Evolutionary conservation across 2,113 vertebrate species (phyloP), one percentile per base, ranked within the genome.

Genomic region (Dicentrarchus labrax): DNA sequence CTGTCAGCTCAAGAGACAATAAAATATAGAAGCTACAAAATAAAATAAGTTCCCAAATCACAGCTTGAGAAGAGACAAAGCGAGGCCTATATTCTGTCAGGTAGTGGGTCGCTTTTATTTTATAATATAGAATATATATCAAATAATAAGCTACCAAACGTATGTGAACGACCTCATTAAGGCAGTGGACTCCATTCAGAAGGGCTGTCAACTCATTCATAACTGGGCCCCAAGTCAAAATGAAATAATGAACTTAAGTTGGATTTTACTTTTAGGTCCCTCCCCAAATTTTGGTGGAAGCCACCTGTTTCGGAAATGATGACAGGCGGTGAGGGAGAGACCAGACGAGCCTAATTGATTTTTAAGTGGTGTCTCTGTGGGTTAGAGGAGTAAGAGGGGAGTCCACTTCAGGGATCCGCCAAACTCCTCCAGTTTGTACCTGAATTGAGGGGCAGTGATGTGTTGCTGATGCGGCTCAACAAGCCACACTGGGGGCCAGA

Each of bases 341-440:
- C 65, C 19, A 80, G 80, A 77, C 53, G 73, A 94, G 91, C 90
- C 92, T 96, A 96, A 96, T 93, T 96, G 96, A 95, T 96, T 96
- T 95, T 95, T 95, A 96, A 96, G 94, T 95, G 93, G 89, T 84
- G 91, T 91, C 93, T 92, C 91, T 78, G 92, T 90, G 91, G 94
- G 88, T 78, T 85, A 65, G 92, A 88, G 62, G 72, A 91, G 83
- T 65, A 61, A 86, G 86, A 82, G 75, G 78, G 81, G 89, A 84
- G 83, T 86, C 85, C 86, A 90, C 90, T 93, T 94, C 86, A 93
- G 92, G 89, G 92, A 91, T 75, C 85, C 81, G 80, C 91, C 86
- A 86, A 93, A 94, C 93, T 94, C 84, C 90, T 91, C 91, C 72
- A 86, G 90, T 89, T 88, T 88, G 84, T 94, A 93, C 90, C 88